Conservation (phyloP, 2,888 invertebrate species). For the Temnothorax ravouxi region DNA sequence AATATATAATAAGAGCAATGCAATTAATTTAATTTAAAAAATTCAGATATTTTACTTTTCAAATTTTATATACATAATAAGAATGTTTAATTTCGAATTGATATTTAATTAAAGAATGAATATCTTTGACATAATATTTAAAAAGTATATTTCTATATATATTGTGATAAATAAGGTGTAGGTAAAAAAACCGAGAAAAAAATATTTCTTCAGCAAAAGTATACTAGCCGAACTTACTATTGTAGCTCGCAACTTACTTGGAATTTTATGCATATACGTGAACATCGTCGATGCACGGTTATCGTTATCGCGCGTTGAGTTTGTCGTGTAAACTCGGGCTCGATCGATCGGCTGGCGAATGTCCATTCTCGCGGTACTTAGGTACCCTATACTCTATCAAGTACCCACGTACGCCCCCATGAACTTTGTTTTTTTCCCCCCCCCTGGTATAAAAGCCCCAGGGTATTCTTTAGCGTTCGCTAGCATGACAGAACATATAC, state of each 20-base stretch:
- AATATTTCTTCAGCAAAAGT: not conserved
- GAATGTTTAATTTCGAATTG: not conserved
- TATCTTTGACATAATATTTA: not conserved
- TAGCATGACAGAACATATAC: slow-evolving; percentile 74
- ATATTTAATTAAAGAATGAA: not conserved
- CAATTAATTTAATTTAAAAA: not conserved
- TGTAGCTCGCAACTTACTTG: too few relatives aligned
- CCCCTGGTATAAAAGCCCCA: slow-evolving; percentile 61
- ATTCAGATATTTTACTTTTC: not conserved
- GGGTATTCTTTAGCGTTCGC: slow-evolving; percentile 75
- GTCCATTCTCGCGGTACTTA: slow-evolving; percentile 30
- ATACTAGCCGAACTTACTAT: not conserved
- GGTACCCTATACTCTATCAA: slow-evolving; percentile 32
- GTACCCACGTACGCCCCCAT: slow-evolving; percentile 67
- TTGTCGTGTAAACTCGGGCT: slow-evolving; percentile 2
- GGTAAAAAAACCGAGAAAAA: not conserved
- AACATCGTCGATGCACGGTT: not conserved
- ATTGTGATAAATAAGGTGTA: not conserved
- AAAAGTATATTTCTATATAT: too few relatives aligned
- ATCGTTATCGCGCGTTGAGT: slow-evolving; percentile 17
- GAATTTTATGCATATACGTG: not conserved
- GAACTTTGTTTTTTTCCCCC: slow-evolving; percentile 66
- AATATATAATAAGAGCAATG: not conserved
- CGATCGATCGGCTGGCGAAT: slow-evolving; percentile 30
- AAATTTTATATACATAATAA: not conserved